Base-by-base conservation (phyloP, 2,113 vertebrate species). In the Chaetura pelagica region DNA sequence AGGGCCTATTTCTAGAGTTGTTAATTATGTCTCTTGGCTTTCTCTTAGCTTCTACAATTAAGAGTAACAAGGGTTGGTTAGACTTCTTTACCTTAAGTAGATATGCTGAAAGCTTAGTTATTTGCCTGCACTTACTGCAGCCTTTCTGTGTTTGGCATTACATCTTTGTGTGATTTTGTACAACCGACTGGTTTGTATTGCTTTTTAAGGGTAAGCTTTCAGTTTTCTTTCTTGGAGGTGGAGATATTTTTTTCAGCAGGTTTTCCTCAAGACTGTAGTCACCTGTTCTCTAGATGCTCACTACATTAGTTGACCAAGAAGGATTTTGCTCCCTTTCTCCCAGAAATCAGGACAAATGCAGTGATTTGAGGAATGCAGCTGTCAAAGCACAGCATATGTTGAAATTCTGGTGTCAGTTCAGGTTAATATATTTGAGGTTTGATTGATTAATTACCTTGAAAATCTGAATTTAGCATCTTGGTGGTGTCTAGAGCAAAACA, bases 381-480 rank as follows among this genome's bases (percentile, higher is more conserved):
- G 92, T 94, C 72, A 84, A 88, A 85, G 75, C 40, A 88, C 38
- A 93, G 64, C n/a, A 7, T 24, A 57, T 57, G 26, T 40, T 90
- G 48, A 91, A 91, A 85, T 88, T 90, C 54, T 77, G 79, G 24
- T 88, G 90, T 88, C 68, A 1, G 61, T 67, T 95, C 80, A 75
- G 0, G 1, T 67, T 38, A 61, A 75, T 6, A 21, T 7, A 44
- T 83, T 51, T 63, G 29, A 76, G 51, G 38, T 67, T 85, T 89
- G 67, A 80, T 57, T 66, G 78, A 88, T 90, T 82, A 73, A 76
- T 87, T 87, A 42, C 55, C 90, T 94, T 75, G 79, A 90, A 92
- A 97, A 90, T 38, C 38, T 38, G 38, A 38, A 3, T 92, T 79
- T 94, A 68, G 21, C 89, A 46, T 46, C 38, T 66, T 77, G n/a